Percentiles rank a stretch among this genome's conserved stretches.
These are phyloP conservation scores for Drosophila insularis DNA, from an alignment of 1,140 invertebrate genomes.

Conservation along the genomic window DNA sequence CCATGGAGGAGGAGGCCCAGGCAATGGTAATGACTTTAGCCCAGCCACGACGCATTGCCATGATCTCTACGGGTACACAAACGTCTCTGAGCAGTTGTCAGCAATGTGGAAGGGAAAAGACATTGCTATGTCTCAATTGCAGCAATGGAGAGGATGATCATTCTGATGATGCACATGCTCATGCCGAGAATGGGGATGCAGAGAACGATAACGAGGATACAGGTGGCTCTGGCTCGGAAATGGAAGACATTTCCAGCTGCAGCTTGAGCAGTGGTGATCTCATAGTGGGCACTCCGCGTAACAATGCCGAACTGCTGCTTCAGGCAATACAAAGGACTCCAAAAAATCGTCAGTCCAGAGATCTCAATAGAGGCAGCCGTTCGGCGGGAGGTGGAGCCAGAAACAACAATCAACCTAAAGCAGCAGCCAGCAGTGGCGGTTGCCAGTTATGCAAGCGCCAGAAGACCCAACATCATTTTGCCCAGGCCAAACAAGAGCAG, in stretches of 20 bases:
- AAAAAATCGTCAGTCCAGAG: slow-evolving; percentile 54
- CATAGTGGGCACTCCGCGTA: slow-evolving; percentile 75
- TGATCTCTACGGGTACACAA: slow-evolving; percentile 81
- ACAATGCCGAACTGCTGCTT: slow-evolving; percentile 75
- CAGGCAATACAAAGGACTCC: slow-evolving; percentile 82
- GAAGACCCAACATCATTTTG: slow-evolving; percentile 78
- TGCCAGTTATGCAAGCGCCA: slow-evolving; percentile 81
- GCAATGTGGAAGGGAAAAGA: slow-evolving; percentile 77
- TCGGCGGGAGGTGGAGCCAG: background rate
- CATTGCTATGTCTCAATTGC: slow-evolving; percentile 76
- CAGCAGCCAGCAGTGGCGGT: slow-evolving; percentile 35
- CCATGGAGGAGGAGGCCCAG: slow-evolving; percentile 62
- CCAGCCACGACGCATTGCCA: slow-evolving; percentile 55
- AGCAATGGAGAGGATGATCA: slow-evolving; percentile 22
- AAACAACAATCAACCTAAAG: slow-evolving; percentile 59
- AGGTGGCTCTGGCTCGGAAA: slow-evolving; percentile 51
- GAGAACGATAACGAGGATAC: slow-evolving; percentile 37
- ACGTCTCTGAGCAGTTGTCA: slow-evolving; percentile 70
- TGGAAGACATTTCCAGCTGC: slow-evolving; percentile 67
- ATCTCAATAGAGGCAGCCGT: slow-evolving; percentile 23
- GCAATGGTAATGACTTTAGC: slow-evolving; percentile 38
- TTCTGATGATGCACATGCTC: background rate
- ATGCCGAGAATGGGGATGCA: background rate
- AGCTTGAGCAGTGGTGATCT: slow-evolving; percentile 71
- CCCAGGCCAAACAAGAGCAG: slow-evolving; percentile 18